Percentiles rank a stretch among this genome's conserved stretches.
These are phyloP conservation scores for Beris chalybata DNA, from an alignment of 2,888 invertebrate species.

Conservation along the genomic window DNA sequence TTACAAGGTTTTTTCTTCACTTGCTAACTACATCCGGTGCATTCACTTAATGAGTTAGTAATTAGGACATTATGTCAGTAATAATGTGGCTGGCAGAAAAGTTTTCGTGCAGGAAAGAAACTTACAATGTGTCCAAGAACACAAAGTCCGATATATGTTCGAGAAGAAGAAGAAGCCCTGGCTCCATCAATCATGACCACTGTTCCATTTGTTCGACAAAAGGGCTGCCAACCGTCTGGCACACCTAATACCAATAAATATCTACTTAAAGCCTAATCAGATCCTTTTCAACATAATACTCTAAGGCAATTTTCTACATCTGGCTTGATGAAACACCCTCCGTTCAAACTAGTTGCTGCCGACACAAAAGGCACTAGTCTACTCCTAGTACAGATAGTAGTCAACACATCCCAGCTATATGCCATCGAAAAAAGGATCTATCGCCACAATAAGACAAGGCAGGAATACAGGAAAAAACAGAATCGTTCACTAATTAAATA, in stretches of 20 bases:
- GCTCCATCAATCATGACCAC: constrained; percentile 20
- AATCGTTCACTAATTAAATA: no score
- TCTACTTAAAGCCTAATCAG: constrained; percentile 16
- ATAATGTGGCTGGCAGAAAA: constrained; percentile 2
- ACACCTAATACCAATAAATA: neutral
- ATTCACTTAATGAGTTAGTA: constrained; percentile 28
- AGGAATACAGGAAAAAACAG: no score
- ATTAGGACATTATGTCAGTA: constrained; percentile 27
- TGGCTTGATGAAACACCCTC: neutral
- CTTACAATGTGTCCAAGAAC: no score
- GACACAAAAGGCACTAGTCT: no score
- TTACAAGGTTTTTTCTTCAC: constrained; percentile 12
- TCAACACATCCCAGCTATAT: no score
- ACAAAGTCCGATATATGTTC: no score
- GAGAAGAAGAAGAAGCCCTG: neutral
- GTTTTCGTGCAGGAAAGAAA: no score
- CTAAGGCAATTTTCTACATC: constrained; percentile 1
- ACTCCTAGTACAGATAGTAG: no score
- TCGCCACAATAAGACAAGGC: no score
- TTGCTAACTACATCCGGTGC: constrained; percentile 23
- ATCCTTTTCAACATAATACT: constrained; percentile 2
- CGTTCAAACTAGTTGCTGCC: neutral
- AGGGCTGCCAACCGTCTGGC: neutral
- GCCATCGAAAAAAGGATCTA: no score
- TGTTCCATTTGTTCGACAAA: neutral